Percentiles rank a stretch among this genome's conserved stretches.
These are phyloP conservation scores for Lytechinus variegatus DNA, from an alignment of 35 echinoderm and acorn worm species.

Conservation along the genomic window DNA sequence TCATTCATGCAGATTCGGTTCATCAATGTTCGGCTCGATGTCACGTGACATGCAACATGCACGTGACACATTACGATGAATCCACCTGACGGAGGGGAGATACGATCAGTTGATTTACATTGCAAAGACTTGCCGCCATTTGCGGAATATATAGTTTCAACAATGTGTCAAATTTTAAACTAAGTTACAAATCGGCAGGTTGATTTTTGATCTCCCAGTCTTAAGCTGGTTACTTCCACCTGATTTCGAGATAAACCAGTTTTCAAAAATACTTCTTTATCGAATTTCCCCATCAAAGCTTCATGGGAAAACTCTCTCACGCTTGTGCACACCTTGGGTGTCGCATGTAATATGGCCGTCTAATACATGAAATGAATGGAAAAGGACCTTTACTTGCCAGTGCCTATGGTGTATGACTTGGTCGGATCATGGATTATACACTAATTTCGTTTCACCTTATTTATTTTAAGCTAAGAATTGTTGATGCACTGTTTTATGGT, in stretches of 20 bases:
- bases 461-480: too few species aligned
- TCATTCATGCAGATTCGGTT: background rate
- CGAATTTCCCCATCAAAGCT: background rate
- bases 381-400: background rate
- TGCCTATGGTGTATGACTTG: too few species aligned
- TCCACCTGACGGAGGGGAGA: background rate
- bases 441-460: too few species aligned
- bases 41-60: background rate
- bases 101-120: background rate
- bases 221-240: background rate
- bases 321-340: background rate
- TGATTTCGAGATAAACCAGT: slow-evolving; percentile 10
- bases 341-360: background rate
- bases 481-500: too few species aligned
- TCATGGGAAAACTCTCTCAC: slow-evolving; percentile 17
- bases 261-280: slow-evolving; percentile 32
- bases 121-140: background rate
- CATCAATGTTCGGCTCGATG: background rate
- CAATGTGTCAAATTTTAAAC: slow-evolving; percentile 4
- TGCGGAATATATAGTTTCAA: background rate
- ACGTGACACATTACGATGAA: background rate
- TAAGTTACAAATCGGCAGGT: background rate
- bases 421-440: too few species aligned
- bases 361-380: background rate
- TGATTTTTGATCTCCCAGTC: background rate